Conservation (phyloP, 1,140 invertebrate genomes). For the Drosophila nasuta region DNA sequence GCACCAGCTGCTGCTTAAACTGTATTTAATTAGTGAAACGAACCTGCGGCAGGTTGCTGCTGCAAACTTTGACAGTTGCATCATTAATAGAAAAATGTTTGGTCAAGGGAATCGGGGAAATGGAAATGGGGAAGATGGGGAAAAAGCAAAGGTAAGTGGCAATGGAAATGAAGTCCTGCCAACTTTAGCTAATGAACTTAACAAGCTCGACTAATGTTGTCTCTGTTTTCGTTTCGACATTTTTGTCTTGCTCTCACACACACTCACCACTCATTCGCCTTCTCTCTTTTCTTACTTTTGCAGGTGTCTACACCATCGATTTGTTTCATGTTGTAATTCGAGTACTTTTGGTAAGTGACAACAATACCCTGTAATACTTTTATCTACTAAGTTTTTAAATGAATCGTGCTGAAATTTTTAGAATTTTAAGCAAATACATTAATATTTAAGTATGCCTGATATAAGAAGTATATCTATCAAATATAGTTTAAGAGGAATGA, state of each 20-base stretch:
- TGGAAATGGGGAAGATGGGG: no score
- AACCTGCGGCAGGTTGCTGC: conserved; percentile 27
- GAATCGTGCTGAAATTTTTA: no score
- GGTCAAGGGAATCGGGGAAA: neutral
- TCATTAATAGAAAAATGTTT: conserved; percentile 59
- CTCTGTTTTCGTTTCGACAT: conserved; percentile 1
- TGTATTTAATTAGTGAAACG: conserved; percentile 49
- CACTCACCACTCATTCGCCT: neutral
- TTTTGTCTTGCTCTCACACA: neutral
- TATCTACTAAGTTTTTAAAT: no score
- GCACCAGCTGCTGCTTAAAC: conserved; percentile 20
- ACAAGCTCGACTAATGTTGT: conserved; percentile 49
- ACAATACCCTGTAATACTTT: neutral
- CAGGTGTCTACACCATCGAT: conserved; percentile 76
- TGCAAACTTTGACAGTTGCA: conserved; percentile 71
- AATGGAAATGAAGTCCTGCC: neutral
- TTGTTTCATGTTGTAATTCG: conserved; percentile 80
- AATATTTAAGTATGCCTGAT: no score
- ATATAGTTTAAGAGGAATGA: no score
- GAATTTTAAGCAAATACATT: no score
- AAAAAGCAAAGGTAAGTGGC: neutral
- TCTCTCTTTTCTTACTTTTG: conserved; percentile 27
- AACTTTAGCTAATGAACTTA: conserved; percentile 48
- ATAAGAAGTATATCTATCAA: no score
- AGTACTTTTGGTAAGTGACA: conserved; percentile 73